These are phyloP conservation scores for Phyllotreta cruciferae DNA, from an alignment of 2,888 invertebrate species.

Conservation along the genomic window DNA sequence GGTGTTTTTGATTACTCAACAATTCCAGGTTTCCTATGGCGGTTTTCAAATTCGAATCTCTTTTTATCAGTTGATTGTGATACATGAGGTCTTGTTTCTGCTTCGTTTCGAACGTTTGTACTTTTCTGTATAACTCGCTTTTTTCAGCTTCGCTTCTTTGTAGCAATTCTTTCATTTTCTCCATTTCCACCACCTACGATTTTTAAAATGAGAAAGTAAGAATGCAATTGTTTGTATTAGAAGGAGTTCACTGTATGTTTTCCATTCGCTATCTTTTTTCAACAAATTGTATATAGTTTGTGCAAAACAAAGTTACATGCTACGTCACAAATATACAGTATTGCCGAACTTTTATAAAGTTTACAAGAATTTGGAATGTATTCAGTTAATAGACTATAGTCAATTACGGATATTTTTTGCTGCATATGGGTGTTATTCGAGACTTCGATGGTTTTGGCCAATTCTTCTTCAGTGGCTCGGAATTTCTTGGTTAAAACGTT, in stretches of 20 bases:
- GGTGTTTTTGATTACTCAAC: slow-evolving; percentile 29
- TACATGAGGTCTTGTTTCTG: slow-evolving; percentile 43
- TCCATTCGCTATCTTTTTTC: background rate
- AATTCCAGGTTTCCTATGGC: slow-evolving; percentile 39
- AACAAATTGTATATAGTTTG: no score
- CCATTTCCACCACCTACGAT: slow-evolving; percentile 45
- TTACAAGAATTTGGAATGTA: no score
- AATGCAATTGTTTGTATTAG: background rate
- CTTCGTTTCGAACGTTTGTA: slow-evolving; percentile 47
- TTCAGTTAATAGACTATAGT: background rate
- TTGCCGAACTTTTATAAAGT: no score
- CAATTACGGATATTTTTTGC: slow-evolving; percentile 43
- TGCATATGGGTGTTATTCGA: slow-evolving; percentile 43
- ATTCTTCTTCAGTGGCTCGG: slow-evolving; percentile 39
- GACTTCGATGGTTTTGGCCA: slow-evolving; percentile 40
- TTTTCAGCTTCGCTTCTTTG: slow-evolving; percentile 45
- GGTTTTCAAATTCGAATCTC: slow-evolving; percentile 42
- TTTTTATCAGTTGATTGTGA: slow-evolving; percentile 45
- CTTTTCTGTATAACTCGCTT: slow-evolving; percentile 43
- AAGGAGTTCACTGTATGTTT: background rate
- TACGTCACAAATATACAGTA: no score
- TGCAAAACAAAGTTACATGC: no score
- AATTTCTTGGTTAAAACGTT: slow-evolving; percentile 42
- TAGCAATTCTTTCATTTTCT: slow-evolving; percentile 44
- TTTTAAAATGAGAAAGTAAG: background rate